Evolutionary conservation across 2,113 vertebrate genomes (phyloP).

Genomic region (Anoura caudifer): DNA sequence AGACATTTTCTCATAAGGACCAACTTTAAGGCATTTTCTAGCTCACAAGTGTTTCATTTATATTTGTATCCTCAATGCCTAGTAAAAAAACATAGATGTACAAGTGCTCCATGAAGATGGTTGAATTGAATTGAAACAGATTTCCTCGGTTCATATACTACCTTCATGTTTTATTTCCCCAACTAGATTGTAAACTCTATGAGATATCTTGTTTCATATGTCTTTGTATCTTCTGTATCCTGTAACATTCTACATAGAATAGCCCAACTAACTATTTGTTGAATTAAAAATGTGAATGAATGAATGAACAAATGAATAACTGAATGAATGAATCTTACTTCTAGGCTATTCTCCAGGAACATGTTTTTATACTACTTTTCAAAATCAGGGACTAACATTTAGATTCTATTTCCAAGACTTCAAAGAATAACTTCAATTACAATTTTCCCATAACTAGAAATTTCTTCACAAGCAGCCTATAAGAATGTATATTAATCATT

Average conservation of each 20-base stretch:
- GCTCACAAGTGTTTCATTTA: neutral
- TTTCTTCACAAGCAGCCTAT: neutral
- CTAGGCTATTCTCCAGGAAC: neutral
- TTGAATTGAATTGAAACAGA: neutral
- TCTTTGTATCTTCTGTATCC: neutral
- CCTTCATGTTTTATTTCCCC: neutral
- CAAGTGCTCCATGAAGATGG: neutral
- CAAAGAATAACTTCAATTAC: conserved; percentile 21
- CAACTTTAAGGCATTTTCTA: neutral
- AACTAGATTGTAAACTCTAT: neutral
- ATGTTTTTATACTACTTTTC: neutral
- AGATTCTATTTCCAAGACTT: neutral
- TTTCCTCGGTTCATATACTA: neutral
- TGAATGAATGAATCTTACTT: neutral
- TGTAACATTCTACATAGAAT: neutral
- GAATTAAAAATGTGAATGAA: conserved; percentile 17
- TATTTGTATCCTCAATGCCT: neutral
- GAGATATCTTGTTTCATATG: neutral
- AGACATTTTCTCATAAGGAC: neutral
- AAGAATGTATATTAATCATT: neutral
- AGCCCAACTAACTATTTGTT: neutral
- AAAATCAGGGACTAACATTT: neutral
- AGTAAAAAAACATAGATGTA: neutral
- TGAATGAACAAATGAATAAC: neutral
- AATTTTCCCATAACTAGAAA: neutral